Evolutionary conservation across 2,113 vertebrate genomes (phyloP), one percentile per base, ranked within the genome.

Genomic region (Thalassoma bifasciatum): DNA sequence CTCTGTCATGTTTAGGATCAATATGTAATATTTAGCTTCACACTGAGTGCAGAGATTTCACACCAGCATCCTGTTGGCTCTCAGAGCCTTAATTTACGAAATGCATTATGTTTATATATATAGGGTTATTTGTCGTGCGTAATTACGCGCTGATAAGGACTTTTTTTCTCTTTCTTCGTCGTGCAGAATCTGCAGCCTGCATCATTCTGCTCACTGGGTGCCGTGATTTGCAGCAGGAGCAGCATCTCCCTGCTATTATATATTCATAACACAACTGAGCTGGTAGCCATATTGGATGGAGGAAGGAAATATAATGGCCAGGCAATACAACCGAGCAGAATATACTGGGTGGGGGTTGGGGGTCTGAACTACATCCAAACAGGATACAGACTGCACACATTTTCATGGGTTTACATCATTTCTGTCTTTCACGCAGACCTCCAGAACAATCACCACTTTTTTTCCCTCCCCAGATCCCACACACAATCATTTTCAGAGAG

Each of bases 241-340:
- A 60, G 57, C 75, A 72, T 78, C 69, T 9, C 22, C 58, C 42
- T 38, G 12, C 6, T 53, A 79, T 91, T 87, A 86, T 83, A 90
- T 86, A 91, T 92, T 90, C 91, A 91, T 86, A 91, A 91, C 77
- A 86, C 86, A 73, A 70, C 83, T 60, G 83, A 83, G 71, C 56
- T 56, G 59, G 75, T 63, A 44, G 86, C 88, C 84, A 83, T 86
- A 75, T 94, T 94, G 92, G 86, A 87, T 89, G 66, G 66, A 58
- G 82, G 40, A 77, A 79, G 87, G 59, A 49, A 70, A 74, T 66
- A 82, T 84, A 87, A 84, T 80, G 81, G 64, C 51, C 79, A 92
- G 50, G 75, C 82, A 76, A 51, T 69, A 73, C 53, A 62, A 74
- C 53, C 60, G 82, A 58, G 75, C 82, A 78, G 69, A 87, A 86